Conservation (phyloP, 2,888 invertebrate species). For the Neoaliturus tenellus region DNA sequence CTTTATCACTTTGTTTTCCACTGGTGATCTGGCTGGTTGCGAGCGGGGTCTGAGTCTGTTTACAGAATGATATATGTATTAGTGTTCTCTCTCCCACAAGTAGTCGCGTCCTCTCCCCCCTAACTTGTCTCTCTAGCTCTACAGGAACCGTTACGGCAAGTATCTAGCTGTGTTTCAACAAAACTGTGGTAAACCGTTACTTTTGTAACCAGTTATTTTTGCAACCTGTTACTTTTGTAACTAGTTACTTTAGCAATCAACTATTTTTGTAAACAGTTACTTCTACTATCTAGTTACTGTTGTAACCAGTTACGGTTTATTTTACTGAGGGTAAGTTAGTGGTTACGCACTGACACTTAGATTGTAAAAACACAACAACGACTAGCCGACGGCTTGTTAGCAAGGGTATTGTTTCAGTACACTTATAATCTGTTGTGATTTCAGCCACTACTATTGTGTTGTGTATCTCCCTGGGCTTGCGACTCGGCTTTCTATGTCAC, state of each 20-base stretch:
- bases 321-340: neutral
- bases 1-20: slow-evolving; percentile 39
- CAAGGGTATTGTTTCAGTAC: slow-evolving; percentile 57
- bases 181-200: too few relatives aligned
- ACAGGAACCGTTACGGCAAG: slow-evolving; percentile 33
- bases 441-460: slow-evolving; percentile 56
- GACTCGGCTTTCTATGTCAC: slow-evolving; percentile 59
- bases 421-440: slow-evolving; percentile 54
- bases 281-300: too few relatives aligned
- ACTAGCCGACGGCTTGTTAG: slow-evolving; percentile 62
- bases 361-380: slow-evolving; percentile 6
- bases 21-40: neutral
- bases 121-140: slow-evolving; percentile 43
- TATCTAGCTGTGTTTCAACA: slow-evolving; percentile 11
- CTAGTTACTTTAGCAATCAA: too few relatives aligned
- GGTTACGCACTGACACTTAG: slow-evolving; percentile 38
- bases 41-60: slow-evolving; percentile 37
- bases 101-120: slow-evolving; percentile 25
- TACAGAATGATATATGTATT: slow-evolving; percentile 56
- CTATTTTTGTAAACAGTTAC: too few relatives aligned
- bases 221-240: too few relatives aligned
- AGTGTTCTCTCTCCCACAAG: slow-evolving; percentile 41
- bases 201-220: too few relatives aligned
- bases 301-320: too few relatives aligned
- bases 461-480: slow-evolving; percentile 56